A percentile compares a stretch with the other conserved stretches of the same genome.
phyloP scores from a whole-genome alignment of 2,888 invertebrate species.

The Macroteleia sp. region DNA sequence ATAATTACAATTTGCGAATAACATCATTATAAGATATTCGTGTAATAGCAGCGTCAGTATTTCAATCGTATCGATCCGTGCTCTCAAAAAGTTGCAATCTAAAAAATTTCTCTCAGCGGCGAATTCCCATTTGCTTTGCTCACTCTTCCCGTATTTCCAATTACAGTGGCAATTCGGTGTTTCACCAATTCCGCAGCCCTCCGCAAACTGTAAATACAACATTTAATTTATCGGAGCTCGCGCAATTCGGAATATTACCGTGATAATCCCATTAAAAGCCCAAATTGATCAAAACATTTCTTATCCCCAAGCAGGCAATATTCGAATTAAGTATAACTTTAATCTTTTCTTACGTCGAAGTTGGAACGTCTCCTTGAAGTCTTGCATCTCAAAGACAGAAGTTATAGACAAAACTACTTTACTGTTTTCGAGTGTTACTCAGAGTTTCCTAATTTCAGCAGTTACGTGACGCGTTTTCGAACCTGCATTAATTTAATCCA shows the following conservation, averaged over 20 bases:
- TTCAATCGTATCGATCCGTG: conserved; percentile 11
- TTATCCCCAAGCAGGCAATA: conserved; percentile 25
- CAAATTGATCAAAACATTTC: conserved; percentile 50
- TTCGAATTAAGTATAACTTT: conserved; percentile 48
- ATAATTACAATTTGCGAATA: not conserved
- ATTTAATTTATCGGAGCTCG: conserved; percentile 50
- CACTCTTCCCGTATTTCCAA: conserved; percentile 26
- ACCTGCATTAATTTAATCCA: conserved; percentile 75
- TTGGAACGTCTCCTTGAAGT: conserved; percentile 35
- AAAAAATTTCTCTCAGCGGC: conserved; percentile 12
- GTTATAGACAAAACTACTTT: conserved; percentile 47
- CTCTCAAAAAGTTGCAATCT: conserved; percentile 17
- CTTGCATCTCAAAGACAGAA: conserved; percentile 25
- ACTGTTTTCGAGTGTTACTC: conserved; percentile 48
- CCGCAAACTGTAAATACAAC: conserved; percentile 32
- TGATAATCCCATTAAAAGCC: conserved; percentile 44
- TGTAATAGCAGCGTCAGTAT: not conserved
- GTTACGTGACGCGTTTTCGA: conserved; percentile 50
- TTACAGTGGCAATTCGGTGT: conserved; percentile 20
- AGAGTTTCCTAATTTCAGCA: conserved; percentile 58
- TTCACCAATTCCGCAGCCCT: conserved; percentile 4
- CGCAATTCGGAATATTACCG: conserved; percentile 47
- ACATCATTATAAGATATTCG: conserved; percentile 21
- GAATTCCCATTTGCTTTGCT: conserved; percentile 16
- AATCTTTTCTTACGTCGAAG: conserved; percentile 47